These are phyloP conservation scores for Linyphia triangularis DNA, from an alignment of 2,888 invertebrate genomes.

Conservation along the genomic window DNA sequence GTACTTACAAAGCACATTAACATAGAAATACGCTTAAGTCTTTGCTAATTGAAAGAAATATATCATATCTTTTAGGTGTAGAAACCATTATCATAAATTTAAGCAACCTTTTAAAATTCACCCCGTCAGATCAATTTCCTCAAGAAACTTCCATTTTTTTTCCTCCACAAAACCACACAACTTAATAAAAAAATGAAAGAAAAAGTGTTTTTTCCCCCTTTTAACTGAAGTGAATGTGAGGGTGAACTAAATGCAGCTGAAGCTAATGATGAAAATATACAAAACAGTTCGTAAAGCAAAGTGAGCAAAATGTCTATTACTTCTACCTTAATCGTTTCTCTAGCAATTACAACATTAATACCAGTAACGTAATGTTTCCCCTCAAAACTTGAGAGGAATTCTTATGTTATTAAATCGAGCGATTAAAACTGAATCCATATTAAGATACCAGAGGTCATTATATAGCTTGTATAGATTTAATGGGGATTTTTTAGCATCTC, in stretches of 20 bases:
- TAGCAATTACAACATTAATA: constrained; percentile 74
- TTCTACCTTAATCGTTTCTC: constrained; percentile 67
- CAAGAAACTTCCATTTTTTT: constrained; percentile 46
- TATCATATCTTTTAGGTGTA: constrained; percentile 75
- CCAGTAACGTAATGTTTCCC: constrained; percentile 65
- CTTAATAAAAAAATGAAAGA: constrained; percentile 62
- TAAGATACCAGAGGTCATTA: constrained; percentile 61
- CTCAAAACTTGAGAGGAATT: constrained; percentile 47
- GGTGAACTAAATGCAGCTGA: constrained; percentile 72
- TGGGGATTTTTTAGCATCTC: constrained; percentile 24
- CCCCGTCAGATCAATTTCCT: constrained; percentile 71
- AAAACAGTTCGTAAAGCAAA: constrained; percentile 62
- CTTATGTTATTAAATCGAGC: constrained; percentile 72
- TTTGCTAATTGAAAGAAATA: constrained; percentile 75
- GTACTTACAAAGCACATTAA: constrained; percentile 58
- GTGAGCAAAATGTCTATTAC: constrained; percentile 71
- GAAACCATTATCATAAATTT: constrained; percentile 75
- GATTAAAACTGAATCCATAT: constrained; percentile 72
- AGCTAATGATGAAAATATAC: constrained; percentile 75
- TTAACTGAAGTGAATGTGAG: constrained; percentile 28
- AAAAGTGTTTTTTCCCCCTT: constrained; percentile 23
- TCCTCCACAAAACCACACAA: constrained; percentile 43
- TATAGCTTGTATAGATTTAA: constrained; percentile 42
- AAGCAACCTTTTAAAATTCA: constrained; percentile 74
- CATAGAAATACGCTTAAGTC: constrained; percentile 72